Conservation (phyloP, 2,113 vertebrate genomes). For the Loxodonta africana region DNA sequence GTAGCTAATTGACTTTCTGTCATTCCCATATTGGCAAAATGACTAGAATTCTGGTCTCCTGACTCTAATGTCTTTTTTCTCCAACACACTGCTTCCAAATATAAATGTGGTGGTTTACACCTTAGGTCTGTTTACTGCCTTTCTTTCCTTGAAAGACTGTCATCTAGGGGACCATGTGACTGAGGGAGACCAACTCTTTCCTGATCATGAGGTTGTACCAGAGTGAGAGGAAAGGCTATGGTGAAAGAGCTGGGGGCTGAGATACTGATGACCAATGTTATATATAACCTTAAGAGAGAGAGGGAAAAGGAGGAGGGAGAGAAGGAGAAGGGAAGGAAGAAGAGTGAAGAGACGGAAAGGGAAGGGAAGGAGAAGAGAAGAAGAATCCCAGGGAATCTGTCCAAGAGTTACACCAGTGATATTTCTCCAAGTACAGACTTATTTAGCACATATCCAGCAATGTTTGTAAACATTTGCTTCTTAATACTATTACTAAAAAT, state of each 20-base stretch:
- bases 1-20: background rate
- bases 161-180: background rate
- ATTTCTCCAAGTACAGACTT: constrained; percentile 27
- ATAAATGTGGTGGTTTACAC: background rate
- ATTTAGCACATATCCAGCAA: background rate
- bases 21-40: background rate
- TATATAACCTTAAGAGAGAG: background rate
- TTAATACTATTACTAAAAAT: constrained; percentile 29
- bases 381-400: background rate
- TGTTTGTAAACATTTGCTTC: background rate
- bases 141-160: background rate
- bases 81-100: background rate
- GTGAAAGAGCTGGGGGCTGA: background rate
- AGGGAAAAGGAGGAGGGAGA: background rate
- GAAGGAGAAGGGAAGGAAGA: fast-evolving
- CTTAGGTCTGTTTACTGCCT: background rate
- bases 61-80: background rate
- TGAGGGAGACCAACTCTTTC: background rate
- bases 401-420: background rate
- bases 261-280: background rate
- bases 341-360: too few relatives aligned
- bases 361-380: background rate
- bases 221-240: background rate
- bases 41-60: background rate
- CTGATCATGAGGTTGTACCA: background rate